Percentiles rank a stretch among this genome's conserved stretches.
Evolutionary conservation across 2,797 vertebrate species (phyloP).

Genomic region (Danio tinwini): DNA sequence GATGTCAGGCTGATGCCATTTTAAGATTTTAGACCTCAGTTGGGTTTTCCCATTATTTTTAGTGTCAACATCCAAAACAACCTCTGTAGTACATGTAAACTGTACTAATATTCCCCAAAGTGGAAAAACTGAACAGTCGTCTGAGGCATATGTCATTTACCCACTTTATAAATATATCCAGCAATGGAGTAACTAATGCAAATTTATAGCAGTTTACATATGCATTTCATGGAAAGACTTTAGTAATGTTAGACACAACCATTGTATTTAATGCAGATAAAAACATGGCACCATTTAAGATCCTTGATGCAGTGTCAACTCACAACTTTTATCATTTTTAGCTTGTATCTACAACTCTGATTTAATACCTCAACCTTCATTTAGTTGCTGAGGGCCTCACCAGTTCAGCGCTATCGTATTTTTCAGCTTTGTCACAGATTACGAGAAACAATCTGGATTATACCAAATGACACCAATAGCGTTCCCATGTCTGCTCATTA

Average conservation of each 20-base stretch:
- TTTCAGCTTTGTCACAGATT: neutral
- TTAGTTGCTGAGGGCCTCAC: neutral
- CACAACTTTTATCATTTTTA: neutral
- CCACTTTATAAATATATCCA: neutral
- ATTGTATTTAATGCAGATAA: too few relatives aligned
- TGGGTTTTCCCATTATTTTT: neutral
- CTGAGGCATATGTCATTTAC: neutral
- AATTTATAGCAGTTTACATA: neutral
- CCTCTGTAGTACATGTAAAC: too few relatives aligned
- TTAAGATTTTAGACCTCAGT: neutral
- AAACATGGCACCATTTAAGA: too few relatives aligned
- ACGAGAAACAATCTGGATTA: neutral
- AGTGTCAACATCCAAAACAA: neutral
- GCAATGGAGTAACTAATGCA: neutral
- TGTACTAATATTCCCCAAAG: too few relatives aligned
- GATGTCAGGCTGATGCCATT: neutral
- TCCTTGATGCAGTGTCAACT: too few relatives aligned
- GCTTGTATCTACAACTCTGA: neutral
- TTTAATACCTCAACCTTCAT: neutral
- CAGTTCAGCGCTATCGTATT: too few relatives aligned
- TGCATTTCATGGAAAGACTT: neutral
- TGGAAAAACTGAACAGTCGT: neutral
- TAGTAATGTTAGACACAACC: too few relatives aligned
- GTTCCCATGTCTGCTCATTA: neutral
- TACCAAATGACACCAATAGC: neutral